These are phyloP conservation scores for Dromiciops gliroides DNA, from an alignment of 2,113 vertebrate species.

Conservation along the genomic window DNA sequence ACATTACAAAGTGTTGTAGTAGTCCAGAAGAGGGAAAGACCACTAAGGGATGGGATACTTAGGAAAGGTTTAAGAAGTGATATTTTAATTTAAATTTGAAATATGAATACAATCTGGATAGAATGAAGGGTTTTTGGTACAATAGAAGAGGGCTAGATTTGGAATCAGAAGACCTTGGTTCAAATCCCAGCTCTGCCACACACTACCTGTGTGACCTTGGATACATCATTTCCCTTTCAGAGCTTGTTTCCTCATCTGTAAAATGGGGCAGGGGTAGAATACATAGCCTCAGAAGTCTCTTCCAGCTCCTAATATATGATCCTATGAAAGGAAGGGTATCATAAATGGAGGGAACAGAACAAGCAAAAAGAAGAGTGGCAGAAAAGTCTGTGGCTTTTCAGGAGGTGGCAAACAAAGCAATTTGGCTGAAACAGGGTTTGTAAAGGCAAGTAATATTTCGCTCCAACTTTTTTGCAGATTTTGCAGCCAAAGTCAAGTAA, in stretches of 20 bases:
- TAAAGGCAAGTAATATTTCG: neutral
- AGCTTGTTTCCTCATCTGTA: neutral
- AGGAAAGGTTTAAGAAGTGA: neutral
- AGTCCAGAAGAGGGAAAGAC: neutral
- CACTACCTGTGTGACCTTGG: neutral
- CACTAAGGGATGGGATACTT: neutral
- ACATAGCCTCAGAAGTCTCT: neutral
- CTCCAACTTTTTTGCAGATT: no score
- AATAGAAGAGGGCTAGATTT: neutral
- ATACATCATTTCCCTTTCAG: neutral
- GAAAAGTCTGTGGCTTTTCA: no score
- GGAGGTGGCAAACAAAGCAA: neutral
- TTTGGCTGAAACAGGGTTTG: neutral
- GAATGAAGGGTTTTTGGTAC: neutral
- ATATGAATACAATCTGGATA: neutral
- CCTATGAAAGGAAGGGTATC: neutral
- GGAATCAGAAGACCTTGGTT: neutral
- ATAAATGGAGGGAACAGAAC: neutral
- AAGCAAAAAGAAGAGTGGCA: neutral
- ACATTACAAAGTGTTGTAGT: neutral
- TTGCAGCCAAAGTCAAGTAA: neutral
- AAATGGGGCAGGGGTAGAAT: neutral
- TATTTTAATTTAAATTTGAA: neutral
- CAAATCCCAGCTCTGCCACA: neutral
- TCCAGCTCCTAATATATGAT: neutral